Conservation (phyloP, 2,113 vertebrate genomes). For the Penelope pileata region DNA sequence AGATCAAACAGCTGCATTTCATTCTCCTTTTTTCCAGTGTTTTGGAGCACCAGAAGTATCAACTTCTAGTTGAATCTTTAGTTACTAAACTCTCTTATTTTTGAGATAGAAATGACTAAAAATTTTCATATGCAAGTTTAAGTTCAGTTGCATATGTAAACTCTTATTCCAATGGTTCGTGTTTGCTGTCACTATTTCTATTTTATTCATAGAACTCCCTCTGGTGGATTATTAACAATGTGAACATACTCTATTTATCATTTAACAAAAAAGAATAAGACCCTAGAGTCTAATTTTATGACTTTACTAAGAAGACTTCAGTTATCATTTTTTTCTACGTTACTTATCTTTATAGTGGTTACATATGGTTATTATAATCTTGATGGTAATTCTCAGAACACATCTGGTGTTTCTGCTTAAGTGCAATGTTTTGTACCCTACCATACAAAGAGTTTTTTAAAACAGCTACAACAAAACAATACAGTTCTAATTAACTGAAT, state of each 20-base stretch:
- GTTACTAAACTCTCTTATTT: too few species aligned
- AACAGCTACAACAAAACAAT: not conserved
- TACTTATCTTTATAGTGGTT: not conserved
- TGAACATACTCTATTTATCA: not conserved
- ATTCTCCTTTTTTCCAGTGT: not conserved
- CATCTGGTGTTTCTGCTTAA: not conserved
- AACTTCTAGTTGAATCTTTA: not conserved
- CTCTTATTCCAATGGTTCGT: not conserved
- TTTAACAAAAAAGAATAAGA: not conserved
- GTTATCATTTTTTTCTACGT: not conserved
- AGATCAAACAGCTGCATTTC: not conserved
- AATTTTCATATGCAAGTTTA: not conserved
- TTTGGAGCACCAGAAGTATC: not conserved
- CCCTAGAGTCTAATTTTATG: not conserved
- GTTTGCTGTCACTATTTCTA: not conserved
- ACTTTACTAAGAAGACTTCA: not conserved
- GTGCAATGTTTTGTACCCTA: not conserved
- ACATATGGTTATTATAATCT: not conserved
- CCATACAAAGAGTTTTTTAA: not conserved
- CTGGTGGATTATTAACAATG: slow-evolving; percentile 40
- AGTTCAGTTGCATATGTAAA: not conserved
- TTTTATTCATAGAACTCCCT: slow-evolving; percentile 42
- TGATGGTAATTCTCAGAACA: not conserved
- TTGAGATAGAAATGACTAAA: too few species aligned
- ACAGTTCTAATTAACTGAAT: not conserved